Evolutionary conservation across 2,888 invertebrate species (phyloP).

Genomic region (Athalia cordata): DNA sequence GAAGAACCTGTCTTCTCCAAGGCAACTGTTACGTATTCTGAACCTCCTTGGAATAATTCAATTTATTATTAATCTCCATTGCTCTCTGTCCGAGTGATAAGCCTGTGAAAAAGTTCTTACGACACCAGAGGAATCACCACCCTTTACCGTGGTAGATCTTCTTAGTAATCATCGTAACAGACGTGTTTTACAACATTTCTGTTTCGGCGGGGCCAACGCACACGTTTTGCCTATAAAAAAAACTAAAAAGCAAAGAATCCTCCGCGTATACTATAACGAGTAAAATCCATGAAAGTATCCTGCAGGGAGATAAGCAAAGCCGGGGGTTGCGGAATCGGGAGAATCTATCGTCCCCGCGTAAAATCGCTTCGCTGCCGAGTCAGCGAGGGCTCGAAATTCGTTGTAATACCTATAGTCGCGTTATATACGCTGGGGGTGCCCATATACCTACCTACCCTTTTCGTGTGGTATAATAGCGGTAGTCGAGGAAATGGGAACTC

Average conservation of each 20-base stretch:
- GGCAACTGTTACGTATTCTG: too few relatives aligned
- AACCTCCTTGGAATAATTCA: too few relatives aligned
- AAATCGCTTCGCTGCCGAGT: slow-evolving; percentile 35
- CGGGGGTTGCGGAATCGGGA: slow-evolving; percentile 8
- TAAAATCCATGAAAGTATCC: not conserved
- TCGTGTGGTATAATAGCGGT: not conserved
- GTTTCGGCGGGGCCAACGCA: too few relatives aligned
- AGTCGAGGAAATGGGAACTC: not conserved
- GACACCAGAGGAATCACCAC: too few relatives aligned
- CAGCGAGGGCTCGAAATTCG: slow-evolving; percentile 40
- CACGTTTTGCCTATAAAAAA: not conserved
- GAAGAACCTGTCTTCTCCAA: too few relatives aligned
- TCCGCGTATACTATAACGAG: not conserved
- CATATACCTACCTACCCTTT: not conserved
- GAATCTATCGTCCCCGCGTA: slow-evolving; percentile 27
- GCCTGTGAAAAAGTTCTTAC: too few relatives aligned
- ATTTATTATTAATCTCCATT: too few relatives aligned
- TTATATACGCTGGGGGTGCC: too few relatives aligned
- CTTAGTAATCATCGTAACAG: too few relatives aligned
- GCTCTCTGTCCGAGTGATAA: too few relatives aligned
- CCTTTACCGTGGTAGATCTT: too few relatives aligned
- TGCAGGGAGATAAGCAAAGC: slow-evolving; percentile 37
- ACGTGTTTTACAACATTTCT: too few relatives aligned
- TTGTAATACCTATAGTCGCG: slow-evolving; percentile 21
- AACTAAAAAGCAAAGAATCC: not conserved